These are phyloP conservation scores for Arnoldichthys spilopterus DNA, from an alignment of 2,797 vertebrate genomes.

Conservation along the genomic window DNA sequence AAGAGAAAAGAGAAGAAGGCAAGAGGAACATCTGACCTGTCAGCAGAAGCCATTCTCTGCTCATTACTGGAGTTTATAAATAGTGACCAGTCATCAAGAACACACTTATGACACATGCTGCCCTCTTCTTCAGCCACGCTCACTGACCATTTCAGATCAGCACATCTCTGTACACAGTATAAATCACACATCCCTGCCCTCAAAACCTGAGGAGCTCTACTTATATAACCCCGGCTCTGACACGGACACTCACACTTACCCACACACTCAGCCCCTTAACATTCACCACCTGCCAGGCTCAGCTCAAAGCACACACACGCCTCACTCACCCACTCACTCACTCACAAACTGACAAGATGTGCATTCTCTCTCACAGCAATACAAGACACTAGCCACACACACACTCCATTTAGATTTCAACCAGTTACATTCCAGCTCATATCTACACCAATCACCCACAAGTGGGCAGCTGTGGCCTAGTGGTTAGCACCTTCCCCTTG, in stretches of 20 bases:
- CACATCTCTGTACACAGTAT: not conserved
- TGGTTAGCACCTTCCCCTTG: no score
- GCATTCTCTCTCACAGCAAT: not conserved
- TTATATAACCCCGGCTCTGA: not conserved
- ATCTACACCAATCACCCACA: not conserved
- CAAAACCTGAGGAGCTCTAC: slow-evolving; percentile 6
- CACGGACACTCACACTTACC: not conserved
- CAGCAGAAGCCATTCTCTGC: not conserved
- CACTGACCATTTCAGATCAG: slow-evolving; percentile 5
- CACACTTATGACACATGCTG: not conserved
- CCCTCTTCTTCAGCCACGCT: not conserved
- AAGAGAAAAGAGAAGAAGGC: not conserved
- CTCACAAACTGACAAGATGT: slow-evolving; percentile 16
- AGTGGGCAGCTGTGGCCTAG: no score
- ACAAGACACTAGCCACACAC: slow-evolving; percentile 13
- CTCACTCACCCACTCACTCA: slow-evolving; percentile 19
- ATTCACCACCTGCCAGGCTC: slow-evolving; percentile 20
- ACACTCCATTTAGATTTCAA: not conserved
- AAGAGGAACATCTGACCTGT: slow-evolving; percentile 9
- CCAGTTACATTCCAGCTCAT: not conserved
- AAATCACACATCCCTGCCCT: slow-evolving; percentile 7
- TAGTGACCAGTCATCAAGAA: not conserved
- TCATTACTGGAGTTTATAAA: slow-evolving; percentile 36
- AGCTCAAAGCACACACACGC: not conserved
- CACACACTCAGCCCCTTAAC: slow-evolving; percentile 1